phyloP scores from a whole-genome alignment of 2,113 vertebrate species.

The Marmota flaviventris region DNA sequence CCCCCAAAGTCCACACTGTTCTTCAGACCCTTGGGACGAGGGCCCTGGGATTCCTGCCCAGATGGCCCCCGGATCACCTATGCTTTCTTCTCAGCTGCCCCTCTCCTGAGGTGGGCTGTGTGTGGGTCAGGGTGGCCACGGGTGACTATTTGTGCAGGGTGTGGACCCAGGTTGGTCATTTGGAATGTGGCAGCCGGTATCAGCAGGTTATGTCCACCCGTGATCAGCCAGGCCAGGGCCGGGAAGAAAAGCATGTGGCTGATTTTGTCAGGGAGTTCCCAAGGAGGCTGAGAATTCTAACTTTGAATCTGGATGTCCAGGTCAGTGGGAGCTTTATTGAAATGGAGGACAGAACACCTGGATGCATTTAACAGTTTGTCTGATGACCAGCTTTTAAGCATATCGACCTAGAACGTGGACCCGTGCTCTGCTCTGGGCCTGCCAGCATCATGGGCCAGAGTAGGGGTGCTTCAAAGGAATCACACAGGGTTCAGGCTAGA shows the following conservation, averaged over 20 bases:
- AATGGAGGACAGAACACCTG: accelerated
- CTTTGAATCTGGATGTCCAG: background rate
- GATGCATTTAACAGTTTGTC: background rate
- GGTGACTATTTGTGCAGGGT: background rate
- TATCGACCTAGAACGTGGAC: background rate
- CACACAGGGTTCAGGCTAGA: accelerated
- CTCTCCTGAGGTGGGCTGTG: background rate
- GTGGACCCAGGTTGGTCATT: too few species aligned
- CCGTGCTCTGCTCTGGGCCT: background rate
- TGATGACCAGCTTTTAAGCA: background rate
- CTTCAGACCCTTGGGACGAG: background rate
- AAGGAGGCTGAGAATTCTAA: background rate
- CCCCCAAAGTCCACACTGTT: too few species aligned
- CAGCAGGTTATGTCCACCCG: accelerated
- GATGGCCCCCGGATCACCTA: background rate
- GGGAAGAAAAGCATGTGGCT: too few species aligned
- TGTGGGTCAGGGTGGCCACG: too few species aligned
- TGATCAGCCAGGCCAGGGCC: accelerated
- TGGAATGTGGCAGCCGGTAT: accelerated
- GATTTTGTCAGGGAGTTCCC: background rate
- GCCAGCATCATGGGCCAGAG: background rate
- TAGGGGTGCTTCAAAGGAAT: too few species aligned
- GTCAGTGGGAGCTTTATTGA: accelerated
- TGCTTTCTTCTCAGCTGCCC: background rate
- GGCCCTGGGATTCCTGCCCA: background rate